Evolutionary conservation across 2,888 invertebrate genomes (phyloP), one percentile per base, ranked within the genome.

Genomic region (Eupithecia inturbata): DNA sequence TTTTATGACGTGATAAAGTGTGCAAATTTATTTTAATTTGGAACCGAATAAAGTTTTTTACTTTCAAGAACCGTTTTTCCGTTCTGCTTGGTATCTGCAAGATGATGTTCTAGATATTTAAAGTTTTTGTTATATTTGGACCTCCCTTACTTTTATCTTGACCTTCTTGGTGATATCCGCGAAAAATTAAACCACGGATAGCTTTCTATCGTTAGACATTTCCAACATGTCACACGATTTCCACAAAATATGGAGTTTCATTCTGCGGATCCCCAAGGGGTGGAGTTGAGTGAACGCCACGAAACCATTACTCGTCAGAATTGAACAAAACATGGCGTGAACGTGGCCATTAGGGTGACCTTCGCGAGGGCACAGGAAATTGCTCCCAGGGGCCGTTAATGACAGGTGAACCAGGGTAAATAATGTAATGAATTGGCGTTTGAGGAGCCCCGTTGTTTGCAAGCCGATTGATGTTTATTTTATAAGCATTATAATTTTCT

Each of bases 381-480:
- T 82, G 86, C 82, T 81, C 86, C 88, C 86, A 68, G 72, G 83
- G 87, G 88, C 79, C 82, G 81, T 82, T 84, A 82, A 85, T 81
- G 81, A 83, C 77, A 74, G 71, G 72, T 66, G 68, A 75, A 72
- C 45, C 75, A 49, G 22, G 68, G 68, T 70, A 70, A 72, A 72
- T 71, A 71, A 68, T 64, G 36, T 64, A 64, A 66, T 39, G 49
- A n/a, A 49, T 45, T 67, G 67, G 49, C 31, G 41, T 28, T 49
- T 45, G 31, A 49, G 67, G 31, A 49, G 28, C 41, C 33, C 39
- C 64, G 19, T 64, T 57, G 22, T 57, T 57, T 26, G 57, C 26
- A 57, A 57, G 14, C 57, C 57, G 57, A 26, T 26, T 26, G 26
- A 57, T 53, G 22, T 22, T 7, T 53, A 22, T 22, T 41, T 45